These are phyloP conservation scores for Aradophagus sp. DNA, from an alignment of 1,140 invertebrate genomes.

Conservation along the genomic window DNA sequence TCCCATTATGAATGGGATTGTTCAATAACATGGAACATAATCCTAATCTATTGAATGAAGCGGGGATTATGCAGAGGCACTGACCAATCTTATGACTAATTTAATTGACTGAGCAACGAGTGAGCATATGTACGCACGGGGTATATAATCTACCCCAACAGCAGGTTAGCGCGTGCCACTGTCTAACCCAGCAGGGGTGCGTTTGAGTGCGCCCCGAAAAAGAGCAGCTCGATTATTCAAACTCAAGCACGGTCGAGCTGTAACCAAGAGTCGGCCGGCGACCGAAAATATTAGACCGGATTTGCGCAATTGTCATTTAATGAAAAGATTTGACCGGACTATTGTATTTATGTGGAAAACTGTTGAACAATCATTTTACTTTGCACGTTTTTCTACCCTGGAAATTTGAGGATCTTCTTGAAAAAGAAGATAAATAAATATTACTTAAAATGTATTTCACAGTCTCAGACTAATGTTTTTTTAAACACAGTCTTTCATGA, in stretches of 20 bases:
- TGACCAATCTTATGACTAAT: conserved; percentile 57
- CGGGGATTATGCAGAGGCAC: conserved; percentile 42
- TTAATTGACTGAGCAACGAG: conserved; percentile 55
- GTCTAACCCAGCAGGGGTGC: conserved; percentile 39
- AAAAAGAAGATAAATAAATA: too few relatives aligned
- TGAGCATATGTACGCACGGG: conserved; percentile 53
- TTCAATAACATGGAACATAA: conserved; percentile 64
- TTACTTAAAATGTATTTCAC: too few relatives aligned
- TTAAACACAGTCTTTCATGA: too few relatives aligned
- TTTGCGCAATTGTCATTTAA: conserved; percentile 20
- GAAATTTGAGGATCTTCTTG: too few relatives aligned
- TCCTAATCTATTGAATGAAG: conserved; percentile 57
- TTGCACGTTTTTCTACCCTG: too few relatives aligned
- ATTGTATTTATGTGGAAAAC: too few relatives aligned
- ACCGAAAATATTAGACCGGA: conserved; percentile 22
- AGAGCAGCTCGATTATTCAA: conserved; percentile 65
- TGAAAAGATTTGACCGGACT: too few relatives aligned
- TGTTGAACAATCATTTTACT: too few relatives aligned
- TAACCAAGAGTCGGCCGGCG: conserved; percentile 4
- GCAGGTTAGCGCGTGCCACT: conserved; percentile 56
- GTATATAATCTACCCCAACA: conserved; percentile 47
- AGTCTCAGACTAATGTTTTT: too few relatives aligned
- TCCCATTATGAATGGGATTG: conserved; percentile 31
- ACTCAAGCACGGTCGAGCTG: conserved; percentile 41
- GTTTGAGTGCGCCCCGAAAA: conserved; percentile 40